Evolutionary conservation across 2,113 vertebrate species (phyloP).

Genomic region (Apistogramma diplotaenia): DNA sequence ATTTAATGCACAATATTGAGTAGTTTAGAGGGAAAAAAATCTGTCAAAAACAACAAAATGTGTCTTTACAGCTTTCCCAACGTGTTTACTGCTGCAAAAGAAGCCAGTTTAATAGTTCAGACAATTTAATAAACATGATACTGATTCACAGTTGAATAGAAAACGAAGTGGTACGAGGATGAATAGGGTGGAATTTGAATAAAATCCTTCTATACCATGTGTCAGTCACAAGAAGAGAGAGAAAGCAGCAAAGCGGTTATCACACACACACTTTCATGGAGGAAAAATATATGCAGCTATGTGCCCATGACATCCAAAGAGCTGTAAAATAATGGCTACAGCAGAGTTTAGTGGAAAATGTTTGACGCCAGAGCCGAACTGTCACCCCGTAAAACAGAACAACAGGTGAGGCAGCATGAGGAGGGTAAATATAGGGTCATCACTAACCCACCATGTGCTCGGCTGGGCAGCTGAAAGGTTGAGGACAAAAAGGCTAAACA

Average conservation of each 20-base stretch:
- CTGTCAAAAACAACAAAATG: neutral
- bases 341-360: conserved; percentile 48
- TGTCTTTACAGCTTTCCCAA: neutral
- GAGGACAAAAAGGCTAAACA: neutral
- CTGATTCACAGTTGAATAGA: neutral
- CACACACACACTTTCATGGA: neutral
- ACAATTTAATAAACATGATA: neutral
- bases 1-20: neutral
- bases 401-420: conserved; percentile 66
- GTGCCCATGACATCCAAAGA: neutral
- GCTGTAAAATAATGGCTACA: conserved; percentile 12
- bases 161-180: neutral
- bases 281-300: neutral
- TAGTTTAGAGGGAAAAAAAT: accelerated
- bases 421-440: conserved; percentile 72
- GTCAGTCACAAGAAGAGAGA: conserved; percentile 3
- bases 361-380: conserved; percentile 53
- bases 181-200: neutral
- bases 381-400: conserved; percentile 68
- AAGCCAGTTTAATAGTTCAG: neutral
- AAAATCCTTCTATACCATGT: neutral
- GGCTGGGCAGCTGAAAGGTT: neutral
- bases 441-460: conserved; percentile 38
- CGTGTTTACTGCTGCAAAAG: neutral
- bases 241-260: neutral